A percentile compares a stretch with the other conserved stretches of the same genome.
Conservation (phyloP, 2,797 vertebrate species). For the Myiotriccus ornatus region DNA sequence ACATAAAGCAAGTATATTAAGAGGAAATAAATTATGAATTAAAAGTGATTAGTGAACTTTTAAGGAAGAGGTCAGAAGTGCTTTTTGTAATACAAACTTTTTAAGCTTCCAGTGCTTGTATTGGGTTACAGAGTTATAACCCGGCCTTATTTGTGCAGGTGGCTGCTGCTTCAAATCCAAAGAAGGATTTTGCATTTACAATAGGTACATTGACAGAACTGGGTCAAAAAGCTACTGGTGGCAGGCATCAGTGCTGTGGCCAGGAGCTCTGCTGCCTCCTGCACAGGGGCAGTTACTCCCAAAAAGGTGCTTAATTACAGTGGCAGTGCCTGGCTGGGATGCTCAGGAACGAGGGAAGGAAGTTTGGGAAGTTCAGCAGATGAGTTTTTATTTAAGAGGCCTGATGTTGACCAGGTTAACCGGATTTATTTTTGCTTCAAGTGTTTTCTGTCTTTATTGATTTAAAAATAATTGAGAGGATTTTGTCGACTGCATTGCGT, state of each 20-base stretch:
- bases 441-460: neutral
- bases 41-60: conserved; percentile 77
- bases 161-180: conserved; percentile 71
- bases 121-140: conserved; percentile 77
- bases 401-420: neutral
- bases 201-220: conserved; percentile 75
- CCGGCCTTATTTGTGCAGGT: conserved; percentile 82
- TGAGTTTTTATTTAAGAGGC: neutral
- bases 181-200: conserved; percentile 70
- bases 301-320: neutral
- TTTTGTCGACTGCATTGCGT: fast-evolving
- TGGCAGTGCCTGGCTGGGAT: neutral
- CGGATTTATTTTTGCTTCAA: neutral
- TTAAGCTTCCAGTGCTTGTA: conserved; percentile 70
- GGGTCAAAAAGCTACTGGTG: conserved; percentile 32
- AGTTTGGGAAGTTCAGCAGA: neutral
- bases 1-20: conserved; percentile 64
- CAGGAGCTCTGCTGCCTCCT: neutral
- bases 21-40: conserved; percentile 75
- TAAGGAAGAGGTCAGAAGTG: conserved; percentile 73
- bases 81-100: conserved; percentile 73
- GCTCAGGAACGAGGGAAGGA: neutral
- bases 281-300: neutral
- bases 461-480: neutral
- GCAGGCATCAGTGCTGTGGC: neutral